A percentile compares a stretch with the other conserved stretches of the same genome.
These are phyloP conservation scores for Mantis religiosa DNA, from an alignment of 2,888 invertebrate species.

Conservation along the genomic window DNA sequence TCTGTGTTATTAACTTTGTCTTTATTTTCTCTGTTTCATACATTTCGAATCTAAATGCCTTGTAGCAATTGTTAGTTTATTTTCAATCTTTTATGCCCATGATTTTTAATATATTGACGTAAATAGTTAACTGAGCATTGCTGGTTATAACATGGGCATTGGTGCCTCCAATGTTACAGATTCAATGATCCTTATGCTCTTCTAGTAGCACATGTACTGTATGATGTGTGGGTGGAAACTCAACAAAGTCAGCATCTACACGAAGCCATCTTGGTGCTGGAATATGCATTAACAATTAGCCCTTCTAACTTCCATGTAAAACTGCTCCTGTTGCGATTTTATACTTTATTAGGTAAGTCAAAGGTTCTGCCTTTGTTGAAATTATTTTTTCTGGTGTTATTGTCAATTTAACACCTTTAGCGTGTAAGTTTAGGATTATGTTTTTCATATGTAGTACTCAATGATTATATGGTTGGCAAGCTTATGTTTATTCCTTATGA, in stretches of 20 bases:
- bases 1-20: too few relatives aligned
- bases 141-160: too few relatives aligned
- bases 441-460: too few relatives aligned
- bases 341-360: conserved; percentile 65
- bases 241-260: conserved; percentile 46
- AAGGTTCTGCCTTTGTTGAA: not conserved
- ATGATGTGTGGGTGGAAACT: conserved; percentile 51
- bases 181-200: conserved; percentile 72
- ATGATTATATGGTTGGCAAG: too few relatives aligned
- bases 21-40: too few relatives aligned
- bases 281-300: conserved; percentile 69
- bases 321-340: conserved; percentile 74
- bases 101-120: too few relatives aligned
- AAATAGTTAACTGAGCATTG: too few relatives aligned
- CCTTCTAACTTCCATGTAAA: conserved; percentile 88
- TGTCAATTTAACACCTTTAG: not conserved
- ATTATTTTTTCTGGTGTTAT: not conserved
- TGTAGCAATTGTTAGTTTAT: too few relatives aligned
- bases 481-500: too few relatives aligned
- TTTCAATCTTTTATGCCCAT: too few relatives aligned
- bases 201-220: conserved; percentile 68
- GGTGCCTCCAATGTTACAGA: conserved; percentile 32
- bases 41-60: too few relatives aligned
- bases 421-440: too few relatives aligned
- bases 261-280: conserved; percentile 65